Conservation (phyloP, 2,113 vertebrate genomes). For the Neodon shergylaensis region DNA sequence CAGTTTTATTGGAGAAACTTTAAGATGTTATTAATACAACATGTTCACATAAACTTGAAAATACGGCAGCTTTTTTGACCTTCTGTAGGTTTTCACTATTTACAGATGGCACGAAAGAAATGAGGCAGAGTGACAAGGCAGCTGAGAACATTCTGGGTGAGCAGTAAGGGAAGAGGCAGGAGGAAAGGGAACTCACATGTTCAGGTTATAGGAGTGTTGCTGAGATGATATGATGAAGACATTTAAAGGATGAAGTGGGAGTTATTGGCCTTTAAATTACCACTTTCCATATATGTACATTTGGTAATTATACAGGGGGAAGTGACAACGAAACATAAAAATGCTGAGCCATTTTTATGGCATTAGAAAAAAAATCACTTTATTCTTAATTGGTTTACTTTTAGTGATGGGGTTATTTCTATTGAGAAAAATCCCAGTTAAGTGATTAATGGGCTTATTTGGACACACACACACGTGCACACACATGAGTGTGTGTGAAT, state of each 20-base stretch:
- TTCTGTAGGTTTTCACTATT: neutral
- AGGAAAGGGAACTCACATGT: neutral
- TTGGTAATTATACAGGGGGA: neutral
- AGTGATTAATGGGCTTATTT: neutral
- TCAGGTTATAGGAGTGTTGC: neutral
- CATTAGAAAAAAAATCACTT: neutral
- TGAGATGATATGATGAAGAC: neutral
- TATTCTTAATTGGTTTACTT: conserved; percentile 29
- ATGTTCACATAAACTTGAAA: neutral
- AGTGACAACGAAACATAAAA: neutral
- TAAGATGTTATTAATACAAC: neutral
- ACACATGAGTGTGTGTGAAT: neutral
- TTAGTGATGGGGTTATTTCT: neutral
- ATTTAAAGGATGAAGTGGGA: neutral
- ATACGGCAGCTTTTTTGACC: neutral
- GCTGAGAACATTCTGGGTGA: conserved; percentile 12
- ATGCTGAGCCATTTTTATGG: neutral
- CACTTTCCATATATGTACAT: neutral
- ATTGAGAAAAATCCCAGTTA: neutral
- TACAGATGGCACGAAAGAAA: neutral
- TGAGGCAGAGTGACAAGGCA: neutral
- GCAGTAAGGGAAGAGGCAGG: neutral
- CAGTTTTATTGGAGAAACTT: neutral
- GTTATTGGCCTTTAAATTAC: neutral
- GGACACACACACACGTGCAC: no score